Percentiles rank a stretch among this genome's conserved stretches.
These are phyloP conservation scores for Enteromius trimaculatus DNA, from an alignment of 2,797 vertebrate species.

Conservation along the genomic window DNA sequence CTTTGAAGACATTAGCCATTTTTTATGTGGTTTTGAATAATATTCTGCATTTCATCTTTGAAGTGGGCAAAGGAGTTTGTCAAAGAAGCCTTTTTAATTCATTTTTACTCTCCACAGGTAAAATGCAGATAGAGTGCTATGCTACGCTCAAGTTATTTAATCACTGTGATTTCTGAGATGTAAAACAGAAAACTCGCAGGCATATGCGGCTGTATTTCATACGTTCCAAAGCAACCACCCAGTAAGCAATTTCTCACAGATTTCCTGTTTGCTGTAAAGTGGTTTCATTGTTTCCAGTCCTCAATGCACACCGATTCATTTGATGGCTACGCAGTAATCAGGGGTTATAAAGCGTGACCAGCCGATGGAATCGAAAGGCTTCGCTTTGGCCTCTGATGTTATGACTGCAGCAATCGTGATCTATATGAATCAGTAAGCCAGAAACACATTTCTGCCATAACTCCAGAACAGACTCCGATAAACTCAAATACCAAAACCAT, in stretches of 20 bases:
- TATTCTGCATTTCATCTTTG: slow-evolving; percentile 27
- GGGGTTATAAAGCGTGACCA: slow-evolving; percentile 45
- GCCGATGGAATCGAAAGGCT: slow-evolving; percentile 17
- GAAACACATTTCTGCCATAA: slow-evolving; percentile 29
- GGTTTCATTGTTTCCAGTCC: slow-evolving; percentile 30
- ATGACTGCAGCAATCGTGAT: slow-evolving; percentile 36
- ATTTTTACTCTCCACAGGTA: slow-evolving; percentile 20
- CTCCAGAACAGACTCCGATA: slow-evolving; percentile 26
- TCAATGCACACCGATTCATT: slow-evolving; percentile 37
- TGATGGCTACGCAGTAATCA: slow-evolving; percentile 27
- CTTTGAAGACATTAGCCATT: neutral
- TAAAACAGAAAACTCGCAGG: neutral
- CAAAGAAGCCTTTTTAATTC: slow-evolving; percentile 28
- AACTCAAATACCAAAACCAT: slow-evolving; percentile 43
- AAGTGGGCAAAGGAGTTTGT: neutral
- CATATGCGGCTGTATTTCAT: slow-evolving; percentile 1
- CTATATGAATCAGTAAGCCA: slow-evolving; percentile 42
- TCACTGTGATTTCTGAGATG: neutral
- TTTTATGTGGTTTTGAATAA: neutral
- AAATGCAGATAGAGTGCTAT: neutral
- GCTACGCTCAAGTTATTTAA: slow-evolving; percentile 19
- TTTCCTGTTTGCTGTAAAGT: slow-evolving; percentile 21
- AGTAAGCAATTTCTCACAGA: slow-evolving; percentile 20
- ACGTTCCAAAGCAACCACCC: slow-evolving; percentile 14
- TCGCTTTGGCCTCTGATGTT: neutral